phyloP scores from a whole-genome alignment of 2,888 invertebrate genomes.

The Caenorhabditis becei region DNA sequence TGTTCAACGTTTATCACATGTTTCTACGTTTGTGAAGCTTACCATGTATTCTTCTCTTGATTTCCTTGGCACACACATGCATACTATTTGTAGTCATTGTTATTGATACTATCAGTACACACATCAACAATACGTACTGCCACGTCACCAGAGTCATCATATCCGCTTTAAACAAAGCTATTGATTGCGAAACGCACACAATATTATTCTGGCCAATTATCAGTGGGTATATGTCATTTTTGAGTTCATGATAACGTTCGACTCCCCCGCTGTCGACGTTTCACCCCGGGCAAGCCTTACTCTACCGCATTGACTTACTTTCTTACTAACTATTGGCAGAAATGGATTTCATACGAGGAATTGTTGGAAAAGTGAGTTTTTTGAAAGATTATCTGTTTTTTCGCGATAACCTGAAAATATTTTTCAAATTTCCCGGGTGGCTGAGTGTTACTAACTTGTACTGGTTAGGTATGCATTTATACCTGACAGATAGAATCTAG shows the following conservation, averaged over 20 bases:
- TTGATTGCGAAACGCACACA: constrained; percentile 50
- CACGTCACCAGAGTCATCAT: constrained; percentile 20
- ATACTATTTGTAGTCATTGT: not conserved
- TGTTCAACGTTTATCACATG: not conserved
- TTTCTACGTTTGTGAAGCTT: not conserved
- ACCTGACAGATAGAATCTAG: too few species aligned
- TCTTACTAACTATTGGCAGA: not conserved
- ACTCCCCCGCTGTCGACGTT: constrained; percentile 21
- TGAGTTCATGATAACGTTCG: constrained; percentile 55
- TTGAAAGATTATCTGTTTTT: constrained; percentile 14
- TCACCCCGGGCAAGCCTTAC: not conserved
- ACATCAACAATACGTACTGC: not conserved
- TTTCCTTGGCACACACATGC: too few species aligned
- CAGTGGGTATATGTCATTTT: constrained; percentile 49
- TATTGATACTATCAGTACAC: not conserved
- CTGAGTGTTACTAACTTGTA: too few species aligned
- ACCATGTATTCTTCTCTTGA: too few species aligned
- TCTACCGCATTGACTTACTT: constrained; percentile 38
- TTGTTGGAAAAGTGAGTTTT: constrained; percentile 27
- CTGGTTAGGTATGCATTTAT: too few species aligned
- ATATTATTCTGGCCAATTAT: constrained; percentile 50
- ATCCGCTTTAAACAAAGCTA: constrained; percentile 7
- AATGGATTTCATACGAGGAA: not conserved
- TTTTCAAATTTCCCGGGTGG: not conserved
- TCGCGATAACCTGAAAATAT: not conserved